Percentiles rank a stretch among this genome's conserved stretches.
Conservation (phyloP, 1,140 invertebrate species). For the Oscheius sp. region DNA sequence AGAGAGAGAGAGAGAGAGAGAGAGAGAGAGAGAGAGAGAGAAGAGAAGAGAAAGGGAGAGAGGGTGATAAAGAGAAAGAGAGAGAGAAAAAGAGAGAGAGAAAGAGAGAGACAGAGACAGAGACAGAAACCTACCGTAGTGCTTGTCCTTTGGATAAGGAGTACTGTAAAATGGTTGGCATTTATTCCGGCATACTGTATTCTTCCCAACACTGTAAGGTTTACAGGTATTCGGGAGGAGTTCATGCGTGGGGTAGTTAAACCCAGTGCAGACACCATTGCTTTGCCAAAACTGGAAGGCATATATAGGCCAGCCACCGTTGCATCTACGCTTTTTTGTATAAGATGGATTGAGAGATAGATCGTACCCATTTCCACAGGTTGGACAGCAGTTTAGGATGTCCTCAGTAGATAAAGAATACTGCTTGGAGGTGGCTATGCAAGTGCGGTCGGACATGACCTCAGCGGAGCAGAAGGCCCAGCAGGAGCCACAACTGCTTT, state of each 20-base stretch:
- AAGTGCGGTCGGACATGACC: neutral
- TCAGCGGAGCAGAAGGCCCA: neutral
- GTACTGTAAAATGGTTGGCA: neutral
- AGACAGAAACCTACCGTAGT: constrained; percentile 71
- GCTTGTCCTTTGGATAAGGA: constrained; percentile 64
- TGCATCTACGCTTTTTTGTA: neutral
- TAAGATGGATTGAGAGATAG: neutral
- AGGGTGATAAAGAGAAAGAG: too few species aligned
- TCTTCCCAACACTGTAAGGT: constrained; percentile 62
- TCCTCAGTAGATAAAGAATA: neutral
- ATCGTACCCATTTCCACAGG: too few species aligned
- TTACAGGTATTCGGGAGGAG: constrained; percentile 49
- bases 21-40: too few species aligned
- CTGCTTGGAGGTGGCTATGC: neutral
- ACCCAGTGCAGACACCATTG: constrained; percentile 10
- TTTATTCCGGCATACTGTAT: neutral
- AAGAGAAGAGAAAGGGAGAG: too few species aligned
- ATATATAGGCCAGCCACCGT: constrained; percentile 21
- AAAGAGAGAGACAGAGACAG: constrained; percentile 75
- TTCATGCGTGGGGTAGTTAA: neutral
- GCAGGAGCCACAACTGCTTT: neutral
- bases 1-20: too few species aligned
- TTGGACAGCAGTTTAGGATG: too few species aligned
- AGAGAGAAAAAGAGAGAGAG: too few species aligned
- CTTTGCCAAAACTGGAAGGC: constrained; percentile 17